Percentiles rank a stretch among this genome's conserved stretches.
These are phyloP conservation scores for Drosophila bifasciata DNA, from an alignment of 1,140 invertebrate species.

Conservation along the genomic window DNA sequence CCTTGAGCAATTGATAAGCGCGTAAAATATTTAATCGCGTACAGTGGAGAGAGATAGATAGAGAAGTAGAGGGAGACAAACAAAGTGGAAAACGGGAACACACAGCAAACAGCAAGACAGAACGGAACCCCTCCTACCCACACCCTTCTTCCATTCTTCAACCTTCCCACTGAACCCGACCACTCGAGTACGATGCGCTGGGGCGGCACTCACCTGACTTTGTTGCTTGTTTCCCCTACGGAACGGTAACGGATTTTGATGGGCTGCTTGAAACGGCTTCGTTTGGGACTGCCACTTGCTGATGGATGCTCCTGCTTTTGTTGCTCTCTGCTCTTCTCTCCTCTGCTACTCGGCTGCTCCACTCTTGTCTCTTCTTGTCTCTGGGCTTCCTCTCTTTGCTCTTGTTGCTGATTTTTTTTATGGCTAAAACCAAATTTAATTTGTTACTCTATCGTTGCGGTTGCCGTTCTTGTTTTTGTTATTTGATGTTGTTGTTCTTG, in stretches of 20 bases:
- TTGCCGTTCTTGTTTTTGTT: slow-evolving; percentile 35
- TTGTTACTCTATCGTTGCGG: slow-evolving; percentile 66
- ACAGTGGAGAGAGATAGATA: slow-evolving; percentile 13
- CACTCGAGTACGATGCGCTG: neutral
- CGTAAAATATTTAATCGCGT: slow-evolving; percentile 76
- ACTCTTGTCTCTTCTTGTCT: slow-evolving; percentile 25
- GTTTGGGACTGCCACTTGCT: slow-evolving; percentile 22
- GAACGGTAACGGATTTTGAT: slow-evolving; percentile 3
- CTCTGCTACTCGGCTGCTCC: slow-evolving; percentile 25
- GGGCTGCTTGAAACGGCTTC: slow-evolving; percentile 31
- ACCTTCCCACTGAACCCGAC: too few species aligned
- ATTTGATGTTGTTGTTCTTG: too few species aligned
- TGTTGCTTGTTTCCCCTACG: slow-evolving; percentile 53
- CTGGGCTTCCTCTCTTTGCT: slow-evolving; percentile 22
- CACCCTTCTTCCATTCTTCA: too few species aligned
- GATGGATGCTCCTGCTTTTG: slow-evolving; percentile 25
- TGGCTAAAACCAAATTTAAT: slow-evolving; percentile 80
- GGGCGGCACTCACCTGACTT: slow-evolving; percentile 67
- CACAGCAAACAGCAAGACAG: slow-evolving; percentile 19
- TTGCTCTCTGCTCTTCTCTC: neutral
- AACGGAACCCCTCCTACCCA: neutral
- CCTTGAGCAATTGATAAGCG: slow-evolving; percentile 77
- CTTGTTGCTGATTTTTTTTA: slow-evolving; percentile 52
- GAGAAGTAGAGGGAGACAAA: slow-evolving; percentile 51
- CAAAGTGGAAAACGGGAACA: slow-evolving; percentile 25